A percentile compares a stretch with the other conserved stretches of the same genome.
phyloP scores from a whole-genome alignment of 2,113 vertebrate genomes.

The Gasterosteus aculeatus region DNA sequence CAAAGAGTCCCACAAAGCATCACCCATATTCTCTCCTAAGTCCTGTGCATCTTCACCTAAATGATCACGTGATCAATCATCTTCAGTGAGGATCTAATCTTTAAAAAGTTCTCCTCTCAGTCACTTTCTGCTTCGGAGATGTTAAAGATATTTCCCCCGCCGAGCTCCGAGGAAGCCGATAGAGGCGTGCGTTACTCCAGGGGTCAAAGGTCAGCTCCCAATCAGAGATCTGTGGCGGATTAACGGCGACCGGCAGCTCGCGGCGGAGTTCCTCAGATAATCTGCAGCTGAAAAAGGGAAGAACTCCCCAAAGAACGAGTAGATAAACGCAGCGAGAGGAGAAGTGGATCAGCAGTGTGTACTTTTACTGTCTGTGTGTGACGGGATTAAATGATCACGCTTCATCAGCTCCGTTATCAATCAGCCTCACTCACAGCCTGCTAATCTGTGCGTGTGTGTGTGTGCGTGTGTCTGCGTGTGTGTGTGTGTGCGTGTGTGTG shows the following conservation, averaged over 20 bases:
- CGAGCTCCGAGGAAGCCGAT: neutral
- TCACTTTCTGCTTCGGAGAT: no score
- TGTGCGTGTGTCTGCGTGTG: conserved; percentile 3
- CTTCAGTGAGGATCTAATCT: no score
- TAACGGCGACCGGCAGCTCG: neutral
- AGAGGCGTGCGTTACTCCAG: neutral
- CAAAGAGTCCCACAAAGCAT: no score
- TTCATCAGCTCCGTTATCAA: conserved; percentile 43
- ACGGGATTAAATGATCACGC: conserved; percentile 39
- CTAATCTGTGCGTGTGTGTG: conserved; percentile 16
- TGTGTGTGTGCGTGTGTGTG: conserved; percentile 3
- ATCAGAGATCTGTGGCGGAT: neutral
- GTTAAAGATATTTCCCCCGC: neutral
- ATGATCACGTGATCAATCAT: no score
- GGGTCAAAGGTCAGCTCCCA: neutral
- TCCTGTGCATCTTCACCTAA: no score
- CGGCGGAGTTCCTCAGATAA: neutral
- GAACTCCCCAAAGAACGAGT: neutral
- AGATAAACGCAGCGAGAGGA: neutral
- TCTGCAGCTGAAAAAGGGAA: neutral
- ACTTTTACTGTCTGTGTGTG: conserved; percentile 26
- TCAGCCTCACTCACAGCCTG: conserved; percentile 12
- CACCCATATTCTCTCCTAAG: no score
- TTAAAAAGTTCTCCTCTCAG: no score
- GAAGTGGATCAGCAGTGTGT: conserved; percentile 40